Conservation (phyloP, 1,140 invertebrate species). For the Neodiprion lecontei region DNA sequence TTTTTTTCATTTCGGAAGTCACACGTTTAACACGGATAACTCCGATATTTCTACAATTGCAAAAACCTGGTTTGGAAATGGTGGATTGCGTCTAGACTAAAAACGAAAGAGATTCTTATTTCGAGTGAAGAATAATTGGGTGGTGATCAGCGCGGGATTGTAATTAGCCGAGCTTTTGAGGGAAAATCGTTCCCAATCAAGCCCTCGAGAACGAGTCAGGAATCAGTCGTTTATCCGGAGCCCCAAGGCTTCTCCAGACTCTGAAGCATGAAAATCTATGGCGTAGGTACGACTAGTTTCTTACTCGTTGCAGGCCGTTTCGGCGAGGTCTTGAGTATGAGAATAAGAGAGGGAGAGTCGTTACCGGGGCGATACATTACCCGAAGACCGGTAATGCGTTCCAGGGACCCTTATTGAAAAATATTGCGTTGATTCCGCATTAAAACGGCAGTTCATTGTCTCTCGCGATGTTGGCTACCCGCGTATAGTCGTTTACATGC, state of each 20-base stretch:
- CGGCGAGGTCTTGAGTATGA: background rate
- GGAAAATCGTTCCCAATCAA: background rate
- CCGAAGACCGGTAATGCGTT: constrained; percentile 46
- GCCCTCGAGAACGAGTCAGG: background rate
- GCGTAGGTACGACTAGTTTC: background rate
- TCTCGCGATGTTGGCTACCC: background rate
- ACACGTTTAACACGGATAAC: too few species aligned
- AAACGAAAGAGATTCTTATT: background rate
- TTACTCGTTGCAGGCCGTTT: background rate
- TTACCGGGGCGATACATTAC: constrained; percentile 47
- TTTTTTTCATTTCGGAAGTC: too few species aligned
- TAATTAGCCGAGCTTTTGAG: too few species aligned
- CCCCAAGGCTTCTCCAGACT: background rate
- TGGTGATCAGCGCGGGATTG: too few species aligned
- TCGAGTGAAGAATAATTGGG: too few species aligned
- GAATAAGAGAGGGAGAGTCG: constrained; percentile 37
- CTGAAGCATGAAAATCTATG: background rate
- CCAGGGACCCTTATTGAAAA: constrained; percentile 47
- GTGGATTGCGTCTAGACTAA: background rate
- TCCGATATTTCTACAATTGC: background rate
- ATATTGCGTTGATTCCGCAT: constrained; percentile 45
- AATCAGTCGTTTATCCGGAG: background rate
- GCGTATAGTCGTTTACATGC: constrained; percentile 11
- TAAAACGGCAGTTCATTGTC: constrained; percentile 34
- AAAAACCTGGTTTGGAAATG: background rate